Conservation (phyloP, 2,888 invertebrate species). For the Agelastica alni region DNA sequence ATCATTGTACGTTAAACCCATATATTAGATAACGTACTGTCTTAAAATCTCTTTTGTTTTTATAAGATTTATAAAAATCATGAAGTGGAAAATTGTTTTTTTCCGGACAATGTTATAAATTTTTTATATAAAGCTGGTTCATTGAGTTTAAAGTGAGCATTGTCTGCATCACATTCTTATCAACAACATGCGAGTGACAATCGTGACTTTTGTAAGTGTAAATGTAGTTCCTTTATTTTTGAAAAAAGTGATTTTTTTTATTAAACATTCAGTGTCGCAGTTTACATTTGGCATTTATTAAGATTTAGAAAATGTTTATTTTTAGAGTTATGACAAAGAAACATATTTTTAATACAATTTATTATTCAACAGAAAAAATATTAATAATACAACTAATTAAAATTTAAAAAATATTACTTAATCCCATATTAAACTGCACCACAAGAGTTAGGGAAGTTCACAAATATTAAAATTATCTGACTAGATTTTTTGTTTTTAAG, state of each 20-base stretch:
- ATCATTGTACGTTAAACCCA: slow-evolving; percentile 22
- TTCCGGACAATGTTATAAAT: slow-evolving; percentile 30
- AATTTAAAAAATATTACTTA: too few species aligned
- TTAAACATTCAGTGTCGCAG: too few species aligned
- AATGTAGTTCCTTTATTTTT: not conserved
- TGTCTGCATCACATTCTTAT: slow-evolving; percentile 8
- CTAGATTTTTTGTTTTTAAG: too few species aligned
- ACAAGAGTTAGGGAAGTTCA: too few species aligned
- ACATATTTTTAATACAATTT: too few species aligned
- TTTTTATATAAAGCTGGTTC: slow-evolving; percentile 20
- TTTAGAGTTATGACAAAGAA: too few species aligned
- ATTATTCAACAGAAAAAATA: too few species aligned
- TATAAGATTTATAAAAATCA: slow-evolving; percentile 18
- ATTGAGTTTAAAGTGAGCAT: not conserved
- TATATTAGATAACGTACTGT: slow-evolving; percentile 25
- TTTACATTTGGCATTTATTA: too few species aligned
- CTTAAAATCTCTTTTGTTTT: slow-evolving; percentile 6
- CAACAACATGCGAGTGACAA: slow-evolving; percentile 23
- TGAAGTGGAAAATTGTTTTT: slow-evolving; percentile 15
- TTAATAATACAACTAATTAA: too few species aligned
- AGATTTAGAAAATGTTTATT: too few species aligned
- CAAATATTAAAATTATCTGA: too few species aligned
- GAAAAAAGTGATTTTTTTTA: not conserved
- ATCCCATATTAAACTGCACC: too few species aligned
- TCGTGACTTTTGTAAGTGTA: slow-evolving; percentile 21